Conservation (phyloP, 2,113 vertebrate genomes). For the Conger conger region DNA sequence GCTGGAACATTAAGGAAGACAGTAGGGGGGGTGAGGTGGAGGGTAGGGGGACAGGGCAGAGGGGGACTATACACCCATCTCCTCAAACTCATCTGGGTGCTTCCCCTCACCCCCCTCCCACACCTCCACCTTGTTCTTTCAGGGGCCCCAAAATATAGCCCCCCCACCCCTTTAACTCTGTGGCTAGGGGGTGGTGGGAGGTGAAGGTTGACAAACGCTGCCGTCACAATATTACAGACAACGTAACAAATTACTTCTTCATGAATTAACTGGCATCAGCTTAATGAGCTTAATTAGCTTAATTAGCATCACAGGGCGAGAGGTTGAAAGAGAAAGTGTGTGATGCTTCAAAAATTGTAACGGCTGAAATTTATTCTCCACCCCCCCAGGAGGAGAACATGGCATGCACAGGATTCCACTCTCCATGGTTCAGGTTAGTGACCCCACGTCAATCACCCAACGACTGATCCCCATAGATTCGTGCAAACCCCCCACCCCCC, state of each 20-base stretch:
- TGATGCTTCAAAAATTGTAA: neutral
- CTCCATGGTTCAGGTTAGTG: neutral
- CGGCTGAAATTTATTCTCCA: neutral
- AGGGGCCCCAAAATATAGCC: neutral
- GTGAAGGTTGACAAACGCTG: neutral
- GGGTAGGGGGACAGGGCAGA: neutral
- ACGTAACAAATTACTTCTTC: neutral
- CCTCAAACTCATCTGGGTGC: conserved; percentile 61
- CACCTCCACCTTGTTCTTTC: neutral
- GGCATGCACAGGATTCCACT: neutral
- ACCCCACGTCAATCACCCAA: neutral
- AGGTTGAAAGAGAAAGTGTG: neutral
- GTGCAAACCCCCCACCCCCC: neutral
- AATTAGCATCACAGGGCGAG: neutral
- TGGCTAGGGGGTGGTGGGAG: neutral
- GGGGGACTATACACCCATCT: conserved; percentile 31
- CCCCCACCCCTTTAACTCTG: neutral
- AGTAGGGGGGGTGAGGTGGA: conserved; percentile 69
- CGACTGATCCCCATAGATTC: neutral
- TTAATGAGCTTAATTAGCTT: neutral
- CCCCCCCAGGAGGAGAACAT: neutral
- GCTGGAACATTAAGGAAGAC: conserved; percentile 92
- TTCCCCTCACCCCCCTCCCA: conserved; percentile 57
- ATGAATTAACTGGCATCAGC: too few relatives aligned
- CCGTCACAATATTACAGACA: neutral